Evolutionary conservation across 2,113 vertebrate genomes (phyloP).

Genomic region (Cephalophus harveyi): DNA sequence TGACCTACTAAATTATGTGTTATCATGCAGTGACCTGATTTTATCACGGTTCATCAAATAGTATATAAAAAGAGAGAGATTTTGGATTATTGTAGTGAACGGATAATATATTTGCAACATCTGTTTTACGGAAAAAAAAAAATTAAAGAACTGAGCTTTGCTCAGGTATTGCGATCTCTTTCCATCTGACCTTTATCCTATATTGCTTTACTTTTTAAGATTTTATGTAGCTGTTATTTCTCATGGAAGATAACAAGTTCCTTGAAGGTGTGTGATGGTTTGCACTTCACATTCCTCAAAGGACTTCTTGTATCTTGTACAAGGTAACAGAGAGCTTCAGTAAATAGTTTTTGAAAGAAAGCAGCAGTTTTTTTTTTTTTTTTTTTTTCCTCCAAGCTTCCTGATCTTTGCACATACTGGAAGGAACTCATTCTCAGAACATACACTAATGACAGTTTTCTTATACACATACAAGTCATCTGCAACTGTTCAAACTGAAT

Average conservation of each 20-base stretch:
- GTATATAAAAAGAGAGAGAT: not conserved
- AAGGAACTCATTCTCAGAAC: not conserved
- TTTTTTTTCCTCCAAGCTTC: not conserved
- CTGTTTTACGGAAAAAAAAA: not conserved
- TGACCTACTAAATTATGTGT: not conserved
- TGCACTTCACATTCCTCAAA: not conserved
- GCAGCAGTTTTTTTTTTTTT: not conserved
- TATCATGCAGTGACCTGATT: not conserved
- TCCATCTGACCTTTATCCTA: not conserved
- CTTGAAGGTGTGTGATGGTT: not conserved
- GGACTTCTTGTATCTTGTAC: not conserved
- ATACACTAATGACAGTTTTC: constrained; percentile 12
- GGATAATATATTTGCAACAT: not conserved
- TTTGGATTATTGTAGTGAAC: not conserved
- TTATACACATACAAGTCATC: not conserved
- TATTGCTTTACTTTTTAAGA: not conserved
- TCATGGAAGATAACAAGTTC: not conserved
- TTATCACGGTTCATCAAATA: not conserved
- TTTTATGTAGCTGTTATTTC: constrained; percentile 22
- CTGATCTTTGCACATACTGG: not conserved
- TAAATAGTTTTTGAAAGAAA: constrained; percentile 1
- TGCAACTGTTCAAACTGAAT: constrained; percentile 53
- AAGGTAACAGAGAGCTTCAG: not conserved
- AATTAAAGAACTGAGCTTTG: not conserved
- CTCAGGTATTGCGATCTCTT: not conserved